These are phyloP conservation scores for Toxonevra muliebris DNA, from an alignment of 2,888 invertebrate genomes.

Conservation along the genomic window DNA sequence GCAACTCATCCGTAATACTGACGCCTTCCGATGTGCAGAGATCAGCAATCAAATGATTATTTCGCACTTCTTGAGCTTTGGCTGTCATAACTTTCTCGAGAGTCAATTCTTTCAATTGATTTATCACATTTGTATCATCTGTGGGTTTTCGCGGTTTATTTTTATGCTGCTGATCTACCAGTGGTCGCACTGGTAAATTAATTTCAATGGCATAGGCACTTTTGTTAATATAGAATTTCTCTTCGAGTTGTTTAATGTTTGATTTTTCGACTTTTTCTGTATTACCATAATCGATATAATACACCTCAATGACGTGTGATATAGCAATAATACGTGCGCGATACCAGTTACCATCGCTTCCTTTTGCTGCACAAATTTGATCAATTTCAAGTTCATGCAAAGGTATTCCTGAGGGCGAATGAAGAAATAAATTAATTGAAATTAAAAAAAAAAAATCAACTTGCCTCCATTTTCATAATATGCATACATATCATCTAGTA, in stretches of 20 bases:
- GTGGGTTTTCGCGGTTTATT: slow-evolving; percentile 39
- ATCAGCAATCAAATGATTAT: slow-evolving; percentile 58
- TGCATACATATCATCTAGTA: slow-evolving; percentile 71
- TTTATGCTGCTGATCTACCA: slow-evolving; percentile 41
- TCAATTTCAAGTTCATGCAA: slow-evolving; percentile 67
- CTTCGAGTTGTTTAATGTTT: slow-evolving; percentile 66
- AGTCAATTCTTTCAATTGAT: slow-evolving; percentile 44
- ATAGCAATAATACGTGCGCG: slow-evolving; percentile 68
- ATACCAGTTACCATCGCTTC: slow-evolving; percentile 77
- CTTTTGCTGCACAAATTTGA: slow-evolving; percentile 71
- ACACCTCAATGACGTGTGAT: slow-evolving; percentile 53
- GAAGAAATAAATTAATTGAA: not conserved
- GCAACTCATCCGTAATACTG: slow-evolving; percentile 51
- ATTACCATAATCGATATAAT: slow-evolving; percentile 78
- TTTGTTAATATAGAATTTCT: slow-evolving; percentile 62
- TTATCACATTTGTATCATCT: slow-evolving; percentile 29
- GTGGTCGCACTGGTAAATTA: slow-evolving; percentile 56
- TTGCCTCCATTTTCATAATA: slow-evolving; percentile 67
- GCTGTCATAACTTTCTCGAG: slow-evolving; percentile 51
- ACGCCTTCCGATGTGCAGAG: slow-evolving; percentile 44
- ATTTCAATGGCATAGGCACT: slow-evolving; percentile 59
- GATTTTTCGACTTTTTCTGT: slow-evolving; percentile 68
- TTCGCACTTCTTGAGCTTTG: slow-evolving; percentile 55
- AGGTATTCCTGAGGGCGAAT: slow-evolving; percentile 49
- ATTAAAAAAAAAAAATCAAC: slow-evolving; percentile 18